A percentile compares a stretch with the other conserved stretches of the same genome.
Evolutionary conservation across 2,113 vertebrate genomes (phyloP).

Genomic region (Daphoenositta chrysoptera): DNA sequence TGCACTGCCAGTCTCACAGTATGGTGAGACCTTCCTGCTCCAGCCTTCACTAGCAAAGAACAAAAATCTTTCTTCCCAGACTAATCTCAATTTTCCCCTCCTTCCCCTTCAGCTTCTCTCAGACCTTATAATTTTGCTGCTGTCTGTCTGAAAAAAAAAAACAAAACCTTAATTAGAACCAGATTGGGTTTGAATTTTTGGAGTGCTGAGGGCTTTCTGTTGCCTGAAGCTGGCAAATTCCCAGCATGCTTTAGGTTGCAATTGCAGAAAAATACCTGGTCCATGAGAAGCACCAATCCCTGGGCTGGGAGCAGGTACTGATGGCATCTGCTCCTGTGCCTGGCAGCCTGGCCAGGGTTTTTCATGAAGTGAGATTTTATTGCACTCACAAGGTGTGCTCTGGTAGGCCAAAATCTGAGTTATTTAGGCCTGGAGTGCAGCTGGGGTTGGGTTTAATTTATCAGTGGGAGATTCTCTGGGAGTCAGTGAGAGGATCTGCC

Average conservation of each 20-base stretch:
- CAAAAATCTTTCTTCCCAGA: not conserved
- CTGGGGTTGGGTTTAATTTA: not conserved
- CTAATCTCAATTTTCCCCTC: not conserved
- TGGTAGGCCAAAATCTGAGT: rapidly evolving
- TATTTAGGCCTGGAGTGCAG: not conserved
- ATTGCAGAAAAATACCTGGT: not conserved
- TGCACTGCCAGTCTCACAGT: not conserved
- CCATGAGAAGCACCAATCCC: not conserved
- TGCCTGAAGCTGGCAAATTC: not conserved
- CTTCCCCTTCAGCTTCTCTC: not conserved
- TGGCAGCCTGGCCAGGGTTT: not conserved
- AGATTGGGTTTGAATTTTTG: not conserved
- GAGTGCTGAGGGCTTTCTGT: not conserved
- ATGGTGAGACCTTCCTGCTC: not conserved
- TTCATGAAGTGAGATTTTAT: not conserved
- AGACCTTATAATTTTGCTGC: not conserved
- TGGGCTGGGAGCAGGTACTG: not conserved
- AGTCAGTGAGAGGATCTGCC: not conserved
- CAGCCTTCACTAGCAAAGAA: not conserved
- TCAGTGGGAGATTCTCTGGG: not conserved
- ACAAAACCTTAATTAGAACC: not conserved
- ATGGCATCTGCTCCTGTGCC: not conserved
- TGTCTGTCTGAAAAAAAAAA: not conserved
- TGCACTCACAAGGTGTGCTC: not conserved
- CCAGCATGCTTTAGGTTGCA: not conserved